These are phyloP conservation scores for Heliconius ethilla DNA, from an alignment of 2,888 invertebrate species.

Conservation along the genomic window DNA sequence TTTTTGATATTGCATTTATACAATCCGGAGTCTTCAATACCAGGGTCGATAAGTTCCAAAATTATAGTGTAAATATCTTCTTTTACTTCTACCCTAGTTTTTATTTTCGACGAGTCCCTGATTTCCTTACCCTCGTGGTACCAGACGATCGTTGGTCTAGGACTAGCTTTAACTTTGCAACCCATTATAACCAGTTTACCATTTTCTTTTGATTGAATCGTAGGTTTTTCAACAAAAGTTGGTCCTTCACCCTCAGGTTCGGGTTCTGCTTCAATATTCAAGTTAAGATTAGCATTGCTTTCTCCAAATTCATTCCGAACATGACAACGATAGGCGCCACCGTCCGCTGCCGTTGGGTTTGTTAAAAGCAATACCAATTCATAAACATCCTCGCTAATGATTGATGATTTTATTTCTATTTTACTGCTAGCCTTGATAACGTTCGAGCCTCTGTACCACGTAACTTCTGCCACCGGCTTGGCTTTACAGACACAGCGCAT, in stretches of 20 bases:
- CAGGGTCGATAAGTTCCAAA: slow-evolving; percentile 93
- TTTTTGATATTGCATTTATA: slow-evolving; percentile 99
- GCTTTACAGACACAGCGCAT: slow-evolving; percentile 98
- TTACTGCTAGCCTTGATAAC: slow-evolving; percentile 92
- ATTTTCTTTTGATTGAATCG: slow-evolving; percentile 88
- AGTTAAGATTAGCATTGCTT: slow-evolving; percentile 96
- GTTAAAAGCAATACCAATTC: slow-evolving; percentile 87
- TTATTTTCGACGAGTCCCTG: slow-evolving; percentile 90
- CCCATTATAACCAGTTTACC: slow-evolving; percentile 79
- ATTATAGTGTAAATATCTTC: slow-evolving; percentile 93
- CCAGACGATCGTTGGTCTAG: slow-evolving; percentile 78
- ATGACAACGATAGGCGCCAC: slow-evolving; percentile 89
- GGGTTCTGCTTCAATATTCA: slow-evolving; percentile 98
- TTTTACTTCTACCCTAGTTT: slow-evolving; percentile 88
- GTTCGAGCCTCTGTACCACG: slow-evolving; percentile 96
- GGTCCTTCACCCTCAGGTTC: slow-evolving; percentile 96
- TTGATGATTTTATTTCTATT: slow-evolving; percentile 89
- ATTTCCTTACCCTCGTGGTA: slow-evolving; percentile 84
- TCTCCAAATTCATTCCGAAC: slow-evolving; percentile 98
- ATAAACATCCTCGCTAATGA: slow-evolving; percentile 92
- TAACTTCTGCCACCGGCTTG: slow-evolving; percentile 95
- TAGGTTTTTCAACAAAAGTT: slow-evolving; percentile 95
- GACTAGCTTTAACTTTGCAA: slow-evolving; percentile 79
- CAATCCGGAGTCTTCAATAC: slow-evolving; percentile 96
- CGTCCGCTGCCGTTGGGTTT: slow-evolving; percentile 80